A percentile compares a stretch with the other conserved stretches of the same genome.
Evolutionary conservation across 2,113 vertebrate genomes (phyloP).

Genomic region (Cochlearius cochlearius): DNA sequence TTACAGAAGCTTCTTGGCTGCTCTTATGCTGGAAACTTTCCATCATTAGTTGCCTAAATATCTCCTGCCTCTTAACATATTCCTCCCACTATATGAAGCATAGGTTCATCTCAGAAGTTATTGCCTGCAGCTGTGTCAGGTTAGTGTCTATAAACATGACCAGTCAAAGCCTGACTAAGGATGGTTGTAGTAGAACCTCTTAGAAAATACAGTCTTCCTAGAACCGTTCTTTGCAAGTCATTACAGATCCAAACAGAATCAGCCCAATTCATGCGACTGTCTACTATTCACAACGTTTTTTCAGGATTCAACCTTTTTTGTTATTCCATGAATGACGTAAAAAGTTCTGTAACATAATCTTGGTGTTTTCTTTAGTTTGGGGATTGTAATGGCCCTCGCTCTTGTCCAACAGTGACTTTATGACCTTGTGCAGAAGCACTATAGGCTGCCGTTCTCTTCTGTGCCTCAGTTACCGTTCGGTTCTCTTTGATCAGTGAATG

Average conservation of each 20-base stretch:
- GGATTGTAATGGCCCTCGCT: neutral
- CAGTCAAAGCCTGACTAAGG: neutral
- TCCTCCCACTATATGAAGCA: neutral
- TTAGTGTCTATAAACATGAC: constrained; percentile 16
- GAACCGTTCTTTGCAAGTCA: neutral
- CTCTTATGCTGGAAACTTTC: constrained; percentile 52
- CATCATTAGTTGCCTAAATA: constrained; percentile 53
- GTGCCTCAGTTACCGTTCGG: neutral
- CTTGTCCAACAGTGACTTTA: neutral
- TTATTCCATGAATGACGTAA: neutral
- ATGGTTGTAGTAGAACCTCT: neutral
- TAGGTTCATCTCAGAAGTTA: neutral
- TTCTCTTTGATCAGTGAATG: neutral
- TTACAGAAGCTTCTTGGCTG: constrained; percentile 65
- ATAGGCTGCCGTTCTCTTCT: neutral
- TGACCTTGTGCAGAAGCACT: neutral
- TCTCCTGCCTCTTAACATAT: constrained; percentile 32
- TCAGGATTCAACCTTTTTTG: neutral
- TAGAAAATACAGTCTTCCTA: neutral
- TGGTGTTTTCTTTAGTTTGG: neutral
- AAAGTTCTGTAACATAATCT: neutral
- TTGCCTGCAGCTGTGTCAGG: constrained; percentile 39
- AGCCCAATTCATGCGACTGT: neutral
- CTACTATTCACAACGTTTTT: neutral
- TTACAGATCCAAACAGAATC: neutral